phyloP scores from a whole-genome alignment of 2,113 vertebrate genomes.

The Alosa alosa region DNA sequence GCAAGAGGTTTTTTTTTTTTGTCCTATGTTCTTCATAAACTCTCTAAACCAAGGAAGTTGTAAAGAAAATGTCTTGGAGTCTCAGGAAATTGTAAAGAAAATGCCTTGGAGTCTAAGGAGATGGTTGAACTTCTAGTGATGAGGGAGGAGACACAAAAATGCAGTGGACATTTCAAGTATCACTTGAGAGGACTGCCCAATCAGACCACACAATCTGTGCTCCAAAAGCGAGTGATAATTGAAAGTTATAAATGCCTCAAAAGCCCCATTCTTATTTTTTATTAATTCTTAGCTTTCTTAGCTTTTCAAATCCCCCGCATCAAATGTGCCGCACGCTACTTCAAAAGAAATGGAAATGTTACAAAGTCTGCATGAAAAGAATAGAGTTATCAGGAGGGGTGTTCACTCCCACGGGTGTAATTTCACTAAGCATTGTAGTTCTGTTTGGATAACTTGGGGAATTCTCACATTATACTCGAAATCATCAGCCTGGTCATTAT shows the following conservation, averaged over 20 bases:
- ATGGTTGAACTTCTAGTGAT: slow-evolving; percentile 37
- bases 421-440: slow-evolving; percentile 69
- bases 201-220: slow-evolving; percentile 78
- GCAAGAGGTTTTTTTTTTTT: slow-evolving; percentile 64
- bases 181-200: slow-evolving; percentile 79
- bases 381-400: slow-evolving; percentile 76
- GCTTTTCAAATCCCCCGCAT: slow-evolving; percentile 71
- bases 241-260: slow-evolving; percentile 85
- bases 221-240: slow-evolving; percentile 76
- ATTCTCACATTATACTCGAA: slow-evolving; percentile 36
- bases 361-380: slow-evolving; percentile 73
- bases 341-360: slow-evolving; percentile 77
- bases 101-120: slow-evolving; percentile 59
- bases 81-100: slow-evolving; percentile 60
- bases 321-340: slow-evolving; percentile 80
- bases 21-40: slow-evolving; percentile 76
- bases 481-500: neutral
- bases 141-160: slow-evolving; percentile 54
- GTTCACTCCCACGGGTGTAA: slow-evolving; percentile 67
- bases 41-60: slow-evolving; percentile 75
- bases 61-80: slow-evolving; percentile 62
- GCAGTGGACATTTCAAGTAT: slow-evolving; percentile 77
- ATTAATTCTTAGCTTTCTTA: slow-evolving; percentile 71
- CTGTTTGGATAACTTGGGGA: slow-evolving; percentile 80
- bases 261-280: slow-evolving; percentile 76